Base-by-base conservation (phyloP, 1,140 invertebrate genomes). In the Drosophila jambulina region DNA sequence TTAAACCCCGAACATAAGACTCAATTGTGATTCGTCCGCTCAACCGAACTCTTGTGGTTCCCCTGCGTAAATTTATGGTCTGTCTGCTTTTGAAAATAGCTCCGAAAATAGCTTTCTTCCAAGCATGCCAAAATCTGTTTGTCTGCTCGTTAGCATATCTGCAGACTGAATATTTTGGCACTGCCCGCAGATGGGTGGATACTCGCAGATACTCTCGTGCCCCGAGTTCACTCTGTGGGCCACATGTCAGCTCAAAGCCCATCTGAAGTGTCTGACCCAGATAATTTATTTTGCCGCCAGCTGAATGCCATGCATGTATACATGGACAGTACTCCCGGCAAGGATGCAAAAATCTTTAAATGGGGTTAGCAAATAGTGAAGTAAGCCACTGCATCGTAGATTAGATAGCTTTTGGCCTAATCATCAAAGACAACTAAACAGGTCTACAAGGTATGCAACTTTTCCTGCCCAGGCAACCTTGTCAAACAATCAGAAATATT, bases 51-150 rank as follows among this genome's bases (percentile, higher is more conserved):
- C 19, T 60, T 46, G 45, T 60, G 70, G 25, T 42, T 51, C 53
- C 68, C 67, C 19, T 19, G 45, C 12, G 27, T 34, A 2, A 72
- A 72, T 74, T 74, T 72, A 72, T 72, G 70, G 70, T 74, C 68
- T 60, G 70, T 42, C 70, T 74, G 70, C 54, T 19, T 60, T 48
- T 51, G 29, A 72, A 72, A 72, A 72, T 72, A 72, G 54, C 45
- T 42, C 69, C 45, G 34, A 43, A 74, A 72, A 74, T 74, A 74
- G 68, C 68, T 60, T 72, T 72, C 42, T 49, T 72, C 2, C 45
- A 72, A 72, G 67, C 70, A 72, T 72, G 70, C 68, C 70, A 60
- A 72, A 72, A 60, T 74, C 70, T 74, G 70, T 74, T 60, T 74
- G 70, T 49, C 67, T 72, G 43, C 70, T 74, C 68, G 70, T 74